These are phyloP conservation scores for Daktulosphaira vitifoliae DNA, from an alignment of 1,140 invertebrate genomes.

Conservation along the genomic window DNA sequence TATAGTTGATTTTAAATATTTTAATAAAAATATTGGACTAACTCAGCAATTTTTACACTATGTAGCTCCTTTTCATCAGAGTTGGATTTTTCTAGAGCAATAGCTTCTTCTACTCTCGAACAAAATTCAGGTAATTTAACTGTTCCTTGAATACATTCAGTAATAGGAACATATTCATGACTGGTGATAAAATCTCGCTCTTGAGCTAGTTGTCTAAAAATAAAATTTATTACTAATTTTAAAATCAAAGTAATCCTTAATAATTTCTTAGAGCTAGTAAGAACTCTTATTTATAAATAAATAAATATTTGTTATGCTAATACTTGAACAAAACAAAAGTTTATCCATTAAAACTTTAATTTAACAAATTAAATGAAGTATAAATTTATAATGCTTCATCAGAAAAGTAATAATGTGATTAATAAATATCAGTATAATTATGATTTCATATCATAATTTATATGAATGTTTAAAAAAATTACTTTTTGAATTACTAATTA, in stretches of 20 bases:
- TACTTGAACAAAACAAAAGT: background rate
- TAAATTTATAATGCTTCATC: no score
- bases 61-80: background rate
- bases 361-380: background rate
- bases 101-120: background rate
- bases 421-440: no score
- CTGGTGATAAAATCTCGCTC: constrained; percentile 34
- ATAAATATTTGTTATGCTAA: background rate
- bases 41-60: constrained; percentile 17
- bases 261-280: no score
- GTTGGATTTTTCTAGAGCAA: background rate
- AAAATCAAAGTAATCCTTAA: no score
- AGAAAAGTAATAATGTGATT: no score
- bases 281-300: no score
- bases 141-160: constrained; percentile 27
- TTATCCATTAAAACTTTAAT: background rate
- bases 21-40: background rate
- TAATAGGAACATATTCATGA: constrained; percentile 30
- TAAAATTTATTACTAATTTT: no score
- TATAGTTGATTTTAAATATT: no score
- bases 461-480: no score
- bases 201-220: constrained; percentile 34
- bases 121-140: constrained; percentile 33
- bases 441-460: no score
- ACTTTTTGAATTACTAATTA: no score